A percentile compares a stretch with the other conserved stretches of the same genome.
These are phyloP conservation scores for Prunella fulvescens DNA, from an alignment of 2,113 vertebrate species.

Conservation along the genomic window DNA sequence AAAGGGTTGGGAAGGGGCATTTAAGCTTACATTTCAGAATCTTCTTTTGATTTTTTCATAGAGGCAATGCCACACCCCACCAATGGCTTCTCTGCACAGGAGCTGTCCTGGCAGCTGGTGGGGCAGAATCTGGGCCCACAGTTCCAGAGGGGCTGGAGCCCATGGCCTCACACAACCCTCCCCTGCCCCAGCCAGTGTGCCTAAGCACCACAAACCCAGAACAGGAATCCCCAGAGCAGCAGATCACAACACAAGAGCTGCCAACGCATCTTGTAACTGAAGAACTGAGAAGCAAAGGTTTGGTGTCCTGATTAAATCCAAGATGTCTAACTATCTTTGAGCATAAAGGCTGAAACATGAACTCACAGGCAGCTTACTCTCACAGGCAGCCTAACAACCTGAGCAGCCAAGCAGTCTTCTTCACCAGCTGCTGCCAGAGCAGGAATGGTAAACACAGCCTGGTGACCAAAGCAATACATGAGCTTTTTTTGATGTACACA, in stretches of 20 bases:
- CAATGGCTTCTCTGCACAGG: neutral
- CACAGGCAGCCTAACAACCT: neutral
- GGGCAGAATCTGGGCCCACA: neutral
- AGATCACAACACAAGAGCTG: neutral
- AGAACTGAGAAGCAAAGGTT: neutral
- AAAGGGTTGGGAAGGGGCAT: neutral
- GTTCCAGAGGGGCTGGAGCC: neutral
- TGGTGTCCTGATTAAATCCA: neutral
- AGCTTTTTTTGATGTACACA: neutral
- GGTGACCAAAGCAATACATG: rapidly evolving
- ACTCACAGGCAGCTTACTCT: neutral
- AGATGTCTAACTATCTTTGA: neutral
- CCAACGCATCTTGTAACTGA: neutral
- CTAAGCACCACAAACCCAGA: rapidly evolving
- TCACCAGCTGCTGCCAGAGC: neutral
- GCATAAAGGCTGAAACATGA: neutral
- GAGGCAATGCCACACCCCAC: rapidly evolving
- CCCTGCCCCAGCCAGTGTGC: neutral
- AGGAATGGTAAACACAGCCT: neutral
- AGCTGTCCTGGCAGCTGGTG: conserved; percentile 11
- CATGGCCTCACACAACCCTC: neutral
- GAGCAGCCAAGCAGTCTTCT: neutral
- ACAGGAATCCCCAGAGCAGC: neutral
- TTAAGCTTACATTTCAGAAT: neutral
- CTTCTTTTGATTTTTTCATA: neutral